Evolutionary conservation across 2,797 vertebrate species (phyloP), one percentile per base, ranked within the genome.

Genomic region (Orestias chungarensis): DNA sequence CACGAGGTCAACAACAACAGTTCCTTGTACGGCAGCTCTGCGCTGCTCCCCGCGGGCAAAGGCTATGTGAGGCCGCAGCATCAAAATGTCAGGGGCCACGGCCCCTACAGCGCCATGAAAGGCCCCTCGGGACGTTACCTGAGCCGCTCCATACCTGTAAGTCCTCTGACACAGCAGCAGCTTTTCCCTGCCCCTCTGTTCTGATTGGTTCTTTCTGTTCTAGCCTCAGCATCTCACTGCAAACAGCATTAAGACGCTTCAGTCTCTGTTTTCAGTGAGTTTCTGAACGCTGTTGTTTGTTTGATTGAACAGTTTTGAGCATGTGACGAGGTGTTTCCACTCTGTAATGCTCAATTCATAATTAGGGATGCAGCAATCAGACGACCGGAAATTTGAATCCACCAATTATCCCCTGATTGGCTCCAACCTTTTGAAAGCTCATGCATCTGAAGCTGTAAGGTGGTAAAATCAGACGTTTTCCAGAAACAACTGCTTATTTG

Each of bases 111-210:
- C 17, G 91, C 94, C 77, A 95, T 95, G 76, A 94, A 94, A 73
- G 82, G 94, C 85, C 93, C 93, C 76, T 91, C 96, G 23, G 93
- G 93, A 74, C 92, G 91, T 73, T 97, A 94, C 93, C 95, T 97
- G 86, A 98, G 95, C 92, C 96, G 95, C 68, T 98, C 96, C 76
- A 96, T 96, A 91, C 96, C 97, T 57, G 97, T 99, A 97, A 99
- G 97, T 99, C 85, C 84, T 84, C 71, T 57, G 68, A 82, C 71
- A 54, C 90, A 82, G 83, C 91, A 90, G 90, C 91, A 91, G 91
- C 86, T 79, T 15, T 20, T 52, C 78, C 43, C 72, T 47, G 3
- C 74, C 68, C 69, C 9, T 46, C 65, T 70, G 35, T 66, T 14
- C 43, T 72, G 25, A 69, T 75, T 79, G 70, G 62, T 52, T 67